Evolutionary conservation across 2,113 vertebrate species (phyloP), one percentile per base, ranked within the genome.

Genomic region (Ochotona curzoniae): DNA sequence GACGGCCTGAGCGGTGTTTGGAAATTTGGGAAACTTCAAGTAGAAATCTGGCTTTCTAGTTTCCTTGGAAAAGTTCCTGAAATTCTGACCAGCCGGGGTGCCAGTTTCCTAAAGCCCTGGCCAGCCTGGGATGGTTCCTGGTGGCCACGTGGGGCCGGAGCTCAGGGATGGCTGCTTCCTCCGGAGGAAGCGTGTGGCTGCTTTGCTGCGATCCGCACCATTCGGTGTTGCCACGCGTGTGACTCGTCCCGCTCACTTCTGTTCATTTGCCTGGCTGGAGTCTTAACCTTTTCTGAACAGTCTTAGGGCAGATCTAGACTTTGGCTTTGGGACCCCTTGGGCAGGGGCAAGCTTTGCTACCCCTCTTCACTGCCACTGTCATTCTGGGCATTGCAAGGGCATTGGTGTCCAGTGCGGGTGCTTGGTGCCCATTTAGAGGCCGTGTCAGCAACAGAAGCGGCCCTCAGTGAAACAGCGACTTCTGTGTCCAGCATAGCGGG

Each of bases 21-120:
- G 96, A 96, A 95, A 96, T 82, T 89, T 87, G 79, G 94, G 83
- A 94, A 88, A 79, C 54, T 61, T 93, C 78, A 86, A 57, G 32
- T 91, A 91, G 91, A 91, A 95, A 82, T 84, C 73, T 64, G 89
- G 66, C 90, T 79, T 90, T 78, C 76, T 91, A 91, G 54, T 87
- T 75, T 95, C 47, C 18, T 94, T 93, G 61, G 12, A 70, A 89
- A 93, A 95, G 64, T 38, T 26, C 15, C 35, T 71, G 4, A 44
- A 64, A 28, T 23, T 30, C 32, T 87, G 76, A 71, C 83, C 35
- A 26, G 11, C 17, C 25, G 21, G 32, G 51, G 71, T 80, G 38
- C 38, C 38, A 44, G 21, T 0, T 61, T 93, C 69, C 84, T 76
- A 44, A 44, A 64, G 28, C 26, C 26, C 32, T 87, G 76, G 76